phyloP scores from a whole-genome alignment of 2,888 invertebrate species.

The Protonemura montana region DNA sequence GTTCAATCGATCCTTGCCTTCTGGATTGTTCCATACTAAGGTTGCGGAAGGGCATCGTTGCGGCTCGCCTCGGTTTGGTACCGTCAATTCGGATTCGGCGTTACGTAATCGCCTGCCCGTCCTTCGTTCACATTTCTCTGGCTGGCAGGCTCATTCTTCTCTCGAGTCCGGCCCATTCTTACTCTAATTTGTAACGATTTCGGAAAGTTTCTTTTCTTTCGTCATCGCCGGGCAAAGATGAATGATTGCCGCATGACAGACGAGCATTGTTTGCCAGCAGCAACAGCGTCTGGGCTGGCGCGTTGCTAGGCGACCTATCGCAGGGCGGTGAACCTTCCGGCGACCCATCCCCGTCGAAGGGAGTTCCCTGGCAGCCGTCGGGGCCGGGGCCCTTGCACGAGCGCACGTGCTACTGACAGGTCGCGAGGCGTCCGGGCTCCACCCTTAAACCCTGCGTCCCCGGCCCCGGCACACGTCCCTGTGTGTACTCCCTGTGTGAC shows the following conservation, averaged over 20 bases:
- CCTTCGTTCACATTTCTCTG: not conserved
- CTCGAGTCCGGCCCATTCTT: not conserved
- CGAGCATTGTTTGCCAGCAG: not conserved
- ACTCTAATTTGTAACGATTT: constrained; percentile 2
- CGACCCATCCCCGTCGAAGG: not conserved
- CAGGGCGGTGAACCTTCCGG: not conserved
- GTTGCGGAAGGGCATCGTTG: not conserved
- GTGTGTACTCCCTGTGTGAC: too few relatives aligned
- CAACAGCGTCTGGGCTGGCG: not conserved
- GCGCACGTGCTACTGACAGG: not conserved
- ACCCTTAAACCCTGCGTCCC: too few relatives aligned
- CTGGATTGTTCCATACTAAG: not conserved
- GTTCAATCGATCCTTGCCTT: not conserved
- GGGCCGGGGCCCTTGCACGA: not conserved
- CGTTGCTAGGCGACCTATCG: not conserved
- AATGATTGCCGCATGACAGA: not conserved
- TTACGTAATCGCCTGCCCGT: not conserved
- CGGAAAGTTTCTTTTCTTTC: not conserved
- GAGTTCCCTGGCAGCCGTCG: not conserved
- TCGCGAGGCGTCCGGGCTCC: not conserved
- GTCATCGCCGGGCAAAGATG: not conserved
- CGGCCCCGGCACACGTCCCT: too few relatives aligned
- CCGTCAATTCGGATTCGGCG: not conserved
- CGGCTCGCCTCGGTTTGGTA: not conserved
- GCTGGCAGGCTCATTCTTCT: not conserved